A percentile compares a stretch with the other conserved stretches of the same genome.
These are phyloP conservation scores for Deilephila porcellus DNA, from an alignment of 2,888 invertebrate species.

Conservation along the genomic window DNA sequence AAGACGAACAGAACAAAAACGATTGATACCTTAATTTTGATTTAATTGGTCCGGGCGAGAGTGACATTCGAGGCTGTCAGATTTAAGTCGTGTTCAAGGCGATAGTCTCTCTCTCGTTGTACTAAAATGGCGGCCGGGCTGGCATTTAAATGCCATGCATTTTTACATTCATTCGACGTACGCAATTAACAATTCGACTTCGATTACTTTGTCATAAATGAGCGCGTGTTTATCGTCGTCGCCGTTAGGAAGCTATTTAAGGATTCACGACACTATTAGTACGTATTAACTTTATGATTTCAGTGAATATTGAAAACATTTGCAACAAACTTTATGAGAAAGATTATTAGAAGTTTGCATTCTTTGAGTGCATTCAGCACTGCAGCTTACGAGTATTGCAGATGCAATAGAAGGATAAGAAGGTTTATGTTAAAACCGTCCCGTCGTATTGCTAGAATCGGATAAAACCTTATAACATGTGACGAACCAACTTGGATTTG, in stretches of 20 bases:
- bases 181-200: constrained; percentile 80
- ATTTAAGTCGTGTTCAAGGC: constrained; percentile 83
- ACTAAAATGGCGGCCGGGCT: constrained; percentile 80
- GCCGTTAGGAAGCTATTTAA: constrained; percentile 69
- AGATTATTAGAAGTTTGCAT: constrained; percentile 44
- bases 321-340: constrained; percentile 62
- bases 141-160: constrained; percentile 85
- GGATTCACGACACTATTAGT: constrained; percentile 63
- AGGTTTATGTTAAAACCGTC: constrained; percentile 10
- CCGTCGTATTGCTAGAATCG: background rate
- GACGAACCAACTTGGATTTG: background rate
- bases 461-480: background rate
- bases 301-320: constrained; percentile 63
- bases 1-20: constrained; percentile 57
- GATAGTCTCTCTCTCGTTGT: constrained; percentile 79
- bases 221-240: constrained; percentile 59
- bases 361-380: constrained; percentile 31
- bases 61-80: constrained; percentile 83
- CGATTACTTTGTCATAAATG: constrained; percentile 81
- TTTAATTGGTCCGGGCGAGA: constrained; percentile 76
- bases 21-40: constrained; percentile 69
- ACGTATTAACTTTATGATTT: constrained; percentile 68
- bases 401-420: constrained; percentile 21
- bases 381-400: constrained; percentile 1
- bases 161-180: constrained; percentile 81